Evolutionary conservation across 2,888 invertebrate species (phyloP).

Genomic region (Napeogenes sylphis): DNA sequence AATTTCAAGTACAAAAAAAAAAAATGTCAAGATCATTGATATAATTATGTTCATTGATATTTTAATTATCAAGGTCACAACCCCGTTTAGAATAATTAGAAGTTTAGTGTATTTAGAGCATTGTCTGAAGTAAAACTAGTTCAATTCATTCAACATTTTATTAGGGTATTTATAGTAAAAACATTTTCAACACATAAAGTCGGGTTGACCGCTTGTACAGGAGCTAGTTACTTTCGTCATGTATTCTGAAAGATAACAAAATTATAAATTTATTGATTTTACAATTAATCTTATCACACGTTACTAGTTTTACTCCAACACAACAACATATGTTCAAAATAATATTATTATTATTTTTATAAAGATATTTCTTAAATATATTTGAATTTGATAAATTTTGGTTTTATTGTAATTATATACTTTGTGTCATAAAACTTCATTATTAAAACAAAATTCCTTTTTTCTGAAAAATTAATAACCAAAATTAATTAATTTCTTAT

Average conservation of each 20-base stretch:
- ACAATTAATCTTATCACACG: constrained; percentile 6
- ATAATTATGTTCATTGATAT: no score
- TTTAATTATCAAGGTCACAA: no score
- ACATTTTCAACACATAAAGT: constrained; percentile 42
- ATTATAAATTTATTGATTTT: constrained; percentile 15
- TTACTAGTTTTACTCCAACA: constrained; percentile 41
- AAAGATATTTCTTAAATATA: no score
- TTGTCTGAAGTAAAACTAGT: constrained; percentile 47
- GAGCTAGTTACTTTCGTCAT: constrained; percentile 40
- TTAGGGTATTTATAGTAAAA: constrained; percentile 16
- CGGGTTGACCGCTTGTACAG: constrained; percentile 41
- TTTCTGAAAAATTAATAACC: no score
- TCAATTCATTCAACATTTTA: constrained; percentile 28
- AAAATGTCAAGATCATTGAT: neutral
- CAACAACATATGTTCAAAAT: constrained; percentile 7
- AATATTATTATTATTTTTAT: neutral
- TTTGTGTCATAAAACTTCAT: no score
- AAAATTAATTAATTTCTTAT: no score
- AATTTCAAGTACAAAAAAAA: constrained; percentile 31
- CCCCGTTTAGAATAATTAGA: no score
- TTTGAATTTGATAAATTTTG: no score
- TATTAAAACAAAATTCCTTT: no score
- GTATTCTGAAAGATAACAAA: constrained; percentile 53
- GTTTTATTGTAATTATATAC: no score
- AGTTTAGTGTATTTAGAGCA: no score